Conservation (phyloP, 2,113 vertebrate genomes). For the Psittacus erithacus region DNA sequence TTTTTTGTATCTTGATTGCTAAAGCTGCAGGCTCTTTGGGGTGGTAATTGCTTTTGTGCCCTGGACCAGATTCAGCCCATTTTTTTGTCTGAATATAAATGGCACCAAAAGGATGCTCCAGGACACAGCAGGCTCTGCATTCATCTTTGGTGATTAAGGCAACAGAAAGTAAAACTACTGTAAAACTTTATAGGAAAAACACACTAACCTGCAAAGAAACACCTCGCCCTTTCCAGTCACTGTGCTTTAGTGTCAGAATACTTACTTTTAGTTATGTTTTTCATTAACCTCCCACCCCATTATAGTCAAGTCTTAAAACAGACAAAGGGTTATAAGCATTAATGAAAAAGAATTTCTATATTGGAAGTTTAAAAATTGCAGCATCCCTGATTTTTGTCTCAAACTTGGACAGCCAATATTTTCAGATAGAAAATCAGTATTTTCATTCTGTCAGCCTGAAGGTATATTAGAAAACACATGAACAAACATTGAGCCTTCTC, state of each 20-base stretch:
- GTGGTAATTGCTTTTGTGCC: neutral
- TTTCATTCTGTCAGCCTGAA: neutral
- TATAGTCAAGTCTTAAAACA: neutral
- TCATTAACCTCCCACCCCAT: neutral
- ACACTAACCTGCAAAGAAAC: neutral
- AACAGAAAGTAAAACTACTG: neutral
- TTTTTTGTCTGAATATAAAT: neutral
- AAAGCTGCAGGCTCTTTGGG: neutral
- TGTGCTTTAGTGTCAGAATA: neutral
- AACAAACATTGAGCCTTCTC: neutral
- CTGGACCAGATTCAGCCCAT: neutral
- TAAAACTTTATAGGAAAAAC: neutral
- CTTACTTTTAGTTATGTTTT: neutral
- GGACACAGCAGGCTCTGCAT: neutral
- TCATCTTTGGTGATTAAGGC: neutral
- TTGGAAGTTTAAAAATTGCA: neutral
- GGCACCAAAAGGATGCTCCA: neutral
- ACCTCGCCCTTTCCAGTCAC: neutral
- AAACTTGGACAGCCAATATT: neutral
- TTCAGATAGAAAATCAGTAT: neutral
- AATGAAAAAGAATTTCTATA: neutral
- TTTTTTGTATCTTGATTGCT: neutral
- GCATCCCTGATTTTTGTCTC: neutral
- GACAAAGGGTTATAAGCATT: neutral
- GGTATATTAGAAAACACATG: neutral